Percentiles rank a stretch among this genome's conserved stretches.
Evolutionary conservation across 2,888 invertebrate genomes (phyloP).

Genomic region (Pterostichus niger): DNA sequence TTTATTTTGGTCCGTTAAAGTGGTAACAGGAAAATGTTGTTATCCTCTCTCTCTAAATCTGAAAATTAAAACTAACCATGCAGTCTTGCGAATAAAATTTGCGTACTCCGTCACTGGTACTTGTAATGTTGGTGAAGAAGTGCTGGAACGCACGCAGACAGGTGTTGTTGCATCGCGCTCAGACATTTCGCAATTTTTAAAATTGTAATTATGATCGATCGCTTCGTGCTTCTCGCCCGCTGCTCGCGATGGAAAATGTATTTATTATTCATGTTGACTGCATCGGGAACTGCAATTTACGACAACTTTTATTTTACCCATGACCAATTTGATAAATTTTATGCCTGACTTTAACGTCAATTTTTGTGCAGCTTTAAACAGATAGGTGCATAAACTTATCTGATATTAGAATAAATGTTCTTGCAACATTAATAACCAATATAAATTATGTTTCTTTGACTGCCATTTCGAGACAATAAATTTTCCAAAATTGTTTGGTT

Average conservation of each 20-base stretch:
- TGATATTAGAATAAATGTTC: conserved; percentile 40
- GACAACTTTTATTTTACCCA: conserved; percentile 40
- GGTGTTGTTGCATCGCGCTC: conserved; percentile 55
- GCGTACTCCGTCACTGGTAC: too few relatives aligned
- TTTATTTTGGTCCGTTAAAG: too few relatives aligned
- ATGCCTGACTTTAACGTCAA: conserved; percentile 38
- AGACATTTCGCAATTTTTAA: conserved; percentile 60
- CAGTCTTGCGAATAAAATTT: too few relatives aligned
- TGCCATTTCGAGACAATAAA: conserved; percentile 6
- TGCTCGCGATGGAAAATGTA: conserved; percentile 45
- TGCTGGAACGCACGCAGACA: conserved; percentile 30
- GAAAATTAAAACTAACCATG: too few relatives aligned
- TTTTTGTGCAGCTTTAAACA: conserved; percentile 3
- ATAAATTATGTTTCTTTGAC: conserved; percentile 44
- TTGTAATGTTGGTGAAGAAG: not conserved
- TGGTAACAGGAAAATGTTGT: too few relatives aligned
- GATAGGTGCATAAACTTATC: conserved; percentile 18
- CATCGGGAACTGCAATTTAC: conserved; percentile 49
- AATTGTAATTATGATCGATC: conserved; percentile 59
- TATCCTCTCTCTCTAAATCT: too few relatives aligned
- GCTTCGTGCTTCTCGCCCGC: conserved; percentile 42
- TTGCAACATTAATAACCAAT: conserved; percentile 11
- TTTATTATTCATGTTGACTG: conserved; percentile 58
- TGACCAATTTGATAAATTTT: conserved; percentile 53
- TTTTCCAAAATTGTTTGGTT: conserved; percentile 31